phyloP scores from a whole-genome alignment of 2,888 invertebrate genomes.

The Agrochola circellaris region DNA sequence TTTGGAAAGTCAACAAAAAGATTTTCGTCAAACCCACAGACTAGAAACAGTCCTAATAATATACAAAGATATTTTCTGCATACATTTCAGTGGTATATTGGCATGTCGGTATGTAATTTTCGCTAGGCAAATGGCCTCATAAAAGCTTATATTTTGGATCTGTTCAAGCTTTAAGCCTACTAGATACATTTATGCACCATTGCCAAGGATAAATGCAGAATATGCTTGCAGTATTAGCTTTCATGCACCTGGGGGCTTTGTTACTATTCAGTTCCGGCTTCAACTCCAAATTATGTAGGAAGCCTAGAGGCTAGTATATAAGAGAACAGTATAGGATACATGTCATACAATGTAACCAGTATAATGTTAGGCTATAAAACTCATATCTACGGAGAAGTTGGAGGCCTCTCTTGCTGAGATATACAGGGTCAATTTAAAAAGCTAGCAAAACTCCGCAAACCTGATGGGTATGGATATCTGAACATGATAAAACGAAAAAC shows the following conservation, averaged over 20 bases:
- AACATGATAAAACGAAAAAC: neutral
- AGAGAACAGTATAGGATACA: neutral
- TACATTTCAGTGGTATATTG: neutral
- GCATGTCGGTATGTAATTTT: constrained; percentile 3
- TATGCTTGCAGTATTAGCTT: constrained; percentile 38
- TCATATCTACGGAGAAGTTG: neutral
- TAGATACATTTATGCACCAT: constrained; percentile 45
- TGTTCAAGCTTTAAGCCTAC: constrained; percentile 5
- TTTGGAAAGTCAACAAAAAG: neutral
- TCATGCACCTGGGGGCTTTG: constrained; percentile 50
- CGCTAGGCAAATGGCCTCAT: neutral
- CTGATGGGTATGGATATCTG: neutral
- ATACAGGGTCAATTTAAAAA: neutral
- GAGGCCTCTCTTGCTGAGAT: neutral
- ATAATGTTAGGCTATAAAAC: neutral
- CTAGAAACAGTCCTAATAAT: neutral
- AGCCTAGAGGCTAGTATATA: neutral
- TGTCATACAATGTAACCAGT: neutral
- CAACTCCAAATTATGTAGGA: constrained; percentile 16
- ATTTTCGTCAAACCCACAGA: neutral
- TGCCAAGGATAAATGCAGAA: constrained; percentile 55
- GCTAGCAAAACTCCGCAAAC: neutral
- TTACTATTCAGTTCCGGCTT: constrained; percentile 41
- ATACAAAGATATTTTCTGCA: neutral
- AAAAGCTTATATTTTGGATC: constrained; percentile 16